These are phyloP conservation scores for Thera britannica DNA, from an alignment of 2,888 invertebrate species.

Conservation along the genomic window DNA sequence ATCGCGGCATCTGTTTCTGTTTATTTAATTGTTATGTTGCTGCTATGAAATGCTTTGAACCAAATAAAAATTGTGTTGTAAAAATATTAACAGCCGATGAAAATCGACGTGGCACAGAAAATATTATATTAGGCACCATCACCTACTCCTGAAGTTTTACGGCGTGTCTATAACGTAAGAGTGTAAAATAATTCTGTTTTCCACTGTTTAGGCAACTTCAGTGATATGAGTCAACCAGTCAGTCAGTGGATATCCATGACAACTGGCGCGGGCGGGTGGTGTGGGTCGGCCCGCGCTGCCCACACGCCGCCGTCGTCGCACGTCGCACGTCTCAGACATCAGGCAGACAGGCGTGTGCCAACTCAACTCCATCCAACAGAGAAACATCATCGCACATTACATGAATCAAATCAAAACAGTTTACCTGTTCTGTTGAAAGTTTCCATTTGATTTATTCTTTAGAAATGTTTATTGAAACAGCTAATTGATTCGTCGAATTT, in stretches of 20 bases:
- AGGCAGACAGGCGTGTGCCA: constrained; percentile 15
- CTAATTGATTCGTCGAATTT: constrained; percentile 15
- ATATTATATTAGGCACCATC: no score
- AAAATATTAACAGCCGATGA: neutral
- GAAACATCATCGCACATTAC: neutral
- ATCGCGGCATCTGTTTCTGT: constrained; percentile 15
- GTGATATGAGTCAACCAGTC: constrained; percentile 7
- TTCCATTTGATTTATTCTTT: constrained; percentile 11
- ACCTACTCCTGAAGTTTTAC: neutral
- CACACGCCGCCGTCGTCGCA: constrained; percentile 1
- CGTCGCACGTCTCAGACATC: constrained; percentile 14
- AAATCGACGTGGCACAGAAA: neutral
- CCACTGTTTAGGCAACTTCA: constrained; percentile 4
- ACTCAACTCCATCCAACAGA: neutral
- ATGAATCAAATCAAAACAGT: constrained; percentile 23
- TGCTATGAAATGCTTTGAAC: neutral
- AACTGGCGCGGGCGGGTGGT: neutral
- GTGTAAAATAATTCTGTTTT: neutral
- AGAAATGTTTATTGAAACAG: constrained; percentile 17
- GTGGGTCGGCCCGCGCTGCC: neutral
- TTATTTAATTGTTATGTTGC: constrained; percentile 13
- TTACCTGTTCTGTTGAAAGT: constrained; percentile 11
- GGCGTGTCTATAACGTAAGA: neutral
- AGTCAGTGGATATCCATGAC: constrained; percentile 5
- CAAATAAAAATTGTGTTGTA: neutral